Percentiles rank a stretch among this genome's conserved stretches.
Conservation (phyloP, 2,797 vertebrate genomes). For the Antennarius maculatus region DNA sequence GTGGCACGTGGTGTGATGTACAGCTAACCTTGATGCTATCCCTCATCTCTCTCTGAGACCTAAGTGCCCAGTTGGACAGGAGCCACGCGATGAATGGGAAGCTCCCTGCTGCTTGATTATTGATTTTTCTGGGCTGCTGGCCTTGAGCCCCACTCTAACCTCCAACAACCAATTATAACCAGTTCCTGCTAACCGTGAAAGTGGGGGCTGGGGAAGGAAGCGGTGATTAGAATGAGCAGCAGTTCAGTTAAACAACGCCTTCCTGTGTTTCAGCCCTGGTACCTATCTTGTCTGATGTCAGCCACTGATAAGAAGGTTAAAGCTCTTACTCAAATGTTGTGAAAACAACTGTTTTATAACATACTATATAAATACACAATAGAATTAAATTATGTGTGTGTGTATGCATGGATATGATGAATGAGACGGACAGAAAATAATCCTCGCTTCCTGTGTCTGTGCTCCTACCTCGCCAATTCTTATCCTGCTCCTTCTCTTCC, state of each 20-base stretch:
- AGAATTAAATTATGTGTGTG: background rate
- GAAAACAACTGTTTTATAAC: conserved; percentile 11
- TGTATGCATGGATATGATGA: background rate
- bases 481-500: conserved; percentile 34
- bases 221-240: conserved; percentile 17
- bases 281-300: conserved; percentile 32
- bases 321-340: conserved; percentile 24
- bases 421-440: conserved; percentile 12
- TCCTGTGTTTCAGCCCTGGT: conserved; percentile 16
- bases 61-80: conserved; percentile 61
- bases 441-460: conserved; percentile 3
- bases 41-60: conserved; percentile 63
- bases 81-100: conserved; percentile 71
- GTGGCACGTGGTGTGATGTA: conserved; percentile 63
- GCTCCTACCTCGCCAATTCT: conserved; percentile 67
- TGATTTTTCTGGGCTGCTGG: conserved; percentile 69
- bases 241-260: background rate
- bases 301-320: conserved; percentile 31
- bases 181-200: conserved; percentile 43
- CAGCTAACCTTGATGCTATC: conserved; percentile 55
- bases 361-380: background rate
- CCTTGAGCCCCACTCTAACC: conserved; percentile 56
- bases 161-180: conserved; percentile 70
- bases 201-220: background rate
- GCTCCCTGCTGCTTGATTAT: conserved; percentile 63